phyloP scores from a whole-genome alignment of 2,797 vertebrate genomes.

The Pogoniulus pusillus region DNA sequence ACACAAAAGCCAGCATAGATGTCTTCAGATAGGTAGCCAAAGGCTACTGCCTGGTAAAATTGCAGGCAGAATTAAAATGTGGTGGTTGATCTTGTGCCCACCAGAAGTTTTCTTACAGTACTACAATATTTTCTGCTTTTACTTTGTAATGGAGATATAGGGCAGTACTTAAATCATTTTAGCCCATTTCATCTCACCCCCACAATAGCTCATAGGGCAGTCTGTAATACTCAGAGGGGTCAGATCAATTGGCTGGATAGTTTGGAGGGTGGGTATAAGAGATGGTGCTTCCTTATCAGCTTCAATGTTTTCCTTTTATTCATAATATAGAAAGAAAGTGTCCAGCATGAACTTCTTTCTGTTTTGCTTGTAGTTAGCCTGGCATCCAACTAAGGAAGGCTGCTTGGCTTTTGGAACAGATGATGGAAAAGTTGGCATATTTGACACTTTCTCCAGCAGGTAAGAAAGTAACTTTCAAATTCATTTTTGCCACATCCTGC shows the following conservation, averaged over 20 bases:
- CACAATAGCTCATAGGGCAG: background rate
- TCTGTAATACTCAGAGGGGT: background rate
- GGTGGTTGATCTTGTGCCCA: background rate
- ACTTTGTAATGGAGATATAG: background rate
- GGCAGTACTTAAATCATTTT: background rate
- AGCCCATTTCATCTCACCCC: background rate
- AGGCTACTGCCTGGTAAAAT: background rate
- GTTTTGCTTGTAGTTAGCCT: conserved; percentile 82
- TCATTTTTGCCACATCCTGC: background rate
- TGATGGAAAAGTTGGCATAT: conserved; percentile 96
- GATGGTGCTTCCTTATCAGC: background rate
- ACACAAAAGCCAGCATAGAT: background rate
- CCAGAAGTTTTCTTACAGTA: background rate
- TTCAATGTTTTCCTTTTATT: background rate
- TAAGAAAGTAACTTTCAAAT: conserved; percentile 66
- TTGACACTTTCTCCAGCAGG: conserved; percentile 91
- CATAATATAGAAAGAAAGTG: background rate
- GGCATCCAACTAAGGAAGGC: conserved; percentile 92
- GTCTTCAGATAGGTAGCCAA: background rate
- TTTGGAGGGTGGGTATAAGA: background rate
- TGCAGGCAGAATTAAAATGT: background rate
- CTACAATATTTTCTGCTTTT: background rate
- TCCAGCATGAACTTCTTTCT: background rate
- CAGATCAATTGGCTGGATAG: background rate
- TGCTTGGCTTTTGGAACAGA: conserved; percentile 94